Evolutionary conservation across 2,888 invertebrate genomes (phyloP), one percentile per base, ranked within the genome.

Genomic region (Ornithoptera alexandrae): DNA sequence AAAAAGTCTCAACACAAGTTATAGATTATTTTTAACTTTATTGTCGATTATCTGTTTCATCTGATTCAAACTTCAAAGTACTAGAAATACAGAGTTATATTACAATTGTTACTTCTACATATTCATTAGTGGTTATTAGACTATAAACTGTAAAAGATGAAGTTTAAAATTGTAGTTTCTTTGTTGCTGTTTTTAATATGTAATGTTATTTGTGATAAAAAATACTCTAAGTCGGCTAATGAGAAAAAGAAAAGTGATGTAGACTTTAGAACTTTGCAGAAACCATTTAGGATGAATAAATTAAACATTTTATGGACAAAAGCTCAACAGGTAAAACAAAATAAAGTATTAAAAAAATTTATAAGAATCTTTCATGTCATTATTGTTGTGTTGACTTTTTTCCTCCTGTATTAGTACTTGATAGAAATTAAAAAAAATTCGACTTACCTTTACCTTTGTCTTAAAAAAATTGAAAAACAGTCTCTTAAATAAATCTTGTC

Each of bases 231-330:
- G 60, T 90, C 93, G 70, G 94, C 94, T 4, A 94, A 94, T 79
- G 85, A 87, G 72, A 90, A 90, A 74, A 84, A 85, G 70, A 83
- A 82, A 68, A 79, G 78, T 69, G 85, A 86, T 70, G 90, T 94
- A 0, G 93, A 95, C 71, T 94, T 97, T 74, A 94, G 96, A 79
- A 95, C 94, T 71, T 85, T 97, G 62, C 95, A 97, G 75, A 95
- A 96, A 79, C 98, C 98, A 6, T 98, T 96, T 88, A 94, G 98
- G 75, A 97, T 98, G 96, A 95, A 96, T 46, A 98, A 98, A 90
- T 87, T 98, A 50, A 98, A 98, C 89, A 87, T 97, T 70, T 89
- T 98, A 36, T 98, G 98, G 98, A 89, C 95, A 5, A 98, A 98
- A 93, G 98, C 98, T 17, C 95, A 96, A 87, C 95, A 96, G 86